These are phyloP conservation scores for Argyresthia albistria DNA, from an alignment of 2,888 invertebrate species.

Conservation along the genomic window DNA sequence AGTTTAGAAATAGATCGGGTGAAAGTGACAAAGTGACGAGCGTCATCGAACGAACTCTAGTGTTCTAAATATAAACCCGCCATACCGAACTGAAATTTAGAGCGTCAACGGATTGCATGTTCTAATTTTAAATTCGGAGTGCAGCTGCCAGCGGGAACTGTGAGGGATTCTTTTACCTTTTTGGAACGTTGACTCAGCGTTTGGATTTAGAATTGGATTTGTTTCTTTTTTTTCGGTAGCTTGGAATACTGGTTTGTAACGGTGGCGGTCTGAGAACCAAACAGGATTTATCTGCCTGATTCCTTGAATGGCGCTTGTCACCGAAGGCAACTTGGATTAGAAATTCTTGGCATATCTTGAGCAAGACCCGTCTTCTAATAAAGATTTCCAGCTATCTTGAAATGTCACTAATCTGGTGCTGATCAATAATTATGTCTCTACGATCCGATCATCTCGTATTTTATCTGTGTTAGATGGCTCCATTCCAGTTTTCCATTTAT, in stretches of 20 bases:
- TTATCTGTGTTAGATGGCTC: too few species aligned
- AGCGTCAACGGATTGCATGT: constrained; percentile 61
- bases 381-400: not conserved
- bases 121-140: constrained; percentile 51
- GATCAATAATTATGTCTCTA: too few species aligned
- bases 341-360: not conserved
- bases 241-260: too few species aligned
- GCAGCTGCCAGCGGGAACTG: constrained; percentile 65
- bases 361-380: not conserved
- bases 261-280: too few species aligned
- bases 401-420: too few species aligned
- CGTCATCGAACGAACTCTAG: constrained; percentile 64
- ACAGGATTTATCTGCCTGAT: too few species aligned
- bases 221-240: constrained; percentile 23
- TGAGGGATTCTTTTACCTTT: constrained; percentile 21
- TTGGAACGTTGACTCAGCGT: constrained; percentile 8
- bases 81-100: constrained; percentile 66
- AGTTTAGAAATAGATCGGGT: constrained; percentile 45
- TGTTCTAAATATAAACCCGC: constrained; percentile 52
- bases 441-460: too few species aligned
- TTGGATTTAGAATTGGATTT: constrained; percentile 1
- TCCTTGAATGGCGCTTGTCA: too few species aligned
- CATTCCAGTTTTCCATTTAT: too few species aligned
- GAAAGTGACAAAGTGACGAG: constrained; percentile 51
- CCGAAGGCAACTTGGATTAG: too few species aligned